Conservation (phyloP, 2,888 invertebrate species). For the Lochmaea crataegi region DNA sequence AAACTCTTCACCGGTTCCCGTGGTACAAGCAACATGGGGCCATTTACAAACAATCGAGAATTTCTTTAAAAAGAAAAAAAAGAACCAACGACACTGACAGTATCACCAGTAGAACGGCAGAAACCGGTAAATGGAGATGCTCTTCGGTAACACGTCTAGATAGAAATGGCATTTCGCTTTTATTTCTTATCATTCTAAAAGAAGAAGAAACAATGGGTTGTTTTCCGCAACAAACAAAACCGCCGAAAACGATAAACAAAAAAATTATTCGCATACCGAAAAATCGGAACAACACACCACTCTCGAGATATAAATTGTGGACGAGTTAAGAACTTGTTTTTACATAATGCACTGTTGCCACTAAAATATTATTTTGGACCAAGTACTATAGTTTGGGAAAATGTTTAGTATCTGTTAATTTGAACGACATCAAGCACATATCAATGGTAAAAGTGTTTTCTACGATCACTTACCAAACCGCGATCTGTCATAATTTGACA, state of each 20-base stretch:
- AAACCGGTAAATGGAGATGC: slow-evolving; percentile 53
- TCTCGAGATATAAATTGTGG: slow-evolving; percentile 57
- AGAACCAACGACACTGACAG: slow-evolving; percentile 31
- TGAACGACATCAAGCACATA: neutral
- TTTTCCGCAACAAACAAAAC: slow-evolving; percentile 53
- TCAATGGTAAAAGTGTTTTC: too few relatives aligned
- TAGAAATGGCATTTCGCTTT: slow-evolving; percentile 47
- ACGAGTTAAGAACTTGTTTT: slow-evolving; percentile 55
- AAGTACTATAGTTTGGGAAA: too few relatives aligned
- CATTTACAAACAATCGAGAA: slow-evolving; percentile 34
- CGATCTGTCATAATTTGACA: too few relatives aligned
- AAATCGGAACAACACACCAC: slow-evolving; percentile 49
- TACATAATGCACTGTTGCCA: slow-evolving; percentile 40
- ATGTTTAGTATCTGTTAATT: neutral
- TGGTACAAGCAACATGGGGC: slow-evolving; percentile 31
- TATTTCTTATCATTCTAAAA: slow-evolving; percentile 48
- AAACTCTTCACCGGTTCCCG: slow-evolving; percentile 30
- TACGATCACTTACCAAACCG: too few relatives aligned
- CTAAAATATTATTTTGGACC: neutral
- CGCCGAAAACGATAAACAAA: slow-evolving; percentile 51
- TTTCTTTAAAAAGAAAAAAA: slow-evolving; percentile 21
- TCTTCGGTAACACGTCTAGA: slow-evolving; percentile 45
- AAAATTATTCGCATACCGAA: slow-evolving; percentile 41
- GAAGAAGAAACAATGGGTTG: slow-evolving; percentile 55
- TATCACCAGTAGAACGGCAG: slow-evolving; percentile 33